Evolutionary conservation across 2,797 vertebrate genomes (phyloP), one percentile per base, ranked within the genome.

Genomic region (Gadopsis marmoratus): DNA sequence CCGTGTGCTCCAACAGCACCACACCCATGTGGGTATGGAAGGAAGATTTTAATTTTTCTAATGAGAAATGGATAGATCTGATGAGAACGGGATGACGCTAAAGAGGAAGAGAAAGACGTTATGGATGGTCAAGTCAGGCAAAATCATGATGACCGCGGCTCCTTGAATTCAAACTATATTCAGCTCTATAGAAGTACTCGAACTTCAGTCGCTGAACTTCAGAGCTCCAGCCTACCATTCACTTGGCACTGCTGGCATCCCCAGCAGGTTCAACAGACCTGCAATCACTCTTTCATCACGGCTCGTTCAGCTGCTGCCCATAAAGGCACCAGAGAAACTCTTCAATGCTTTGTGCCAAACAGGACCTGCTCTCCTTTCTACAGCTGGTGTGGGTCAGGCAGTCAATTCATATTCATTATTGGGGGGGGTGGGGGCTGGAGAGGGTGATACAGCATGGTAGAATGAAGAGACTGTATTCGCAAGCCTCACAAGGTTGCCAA

Each of bases 181-280:
- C 4, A 76, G 9, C 23, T 61, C 37, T 68, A 47, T n/a, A 61
- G 48, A 69, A 56, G 26, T 19, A 53, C 72, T 76, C 75, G 70
- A 83, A 69, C 59, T 74, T 83, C 21, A 48, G 3, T 64, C 5
- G 3, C 5, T 5, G 13, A 8, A 4, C 67, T 26, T 26, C 26
- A 41, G 53, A 61, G 39, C 33, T 71, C 11, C 19, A 45, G 41
- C 13, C 33, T 5, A 37, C 14, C 7, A 54, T 62, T 70, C 37
- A 53, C 11, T 11, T 21, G 12, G 10, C n/a, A 2, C 19, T 21
- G 9, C 35, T 58, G 54, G n/a, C 23, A 19, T 74, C 56, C 17
- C 71, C 14, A 76, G 39, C 64, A 65, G 47, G 72, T 78, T 85
- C 23, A 63, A 39, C 54, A 67, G 64, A 64, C 53, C 37, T 33